A percentile compares a stretch with the other conserved stretches of the same genome.
phyloP scores from a whole-genome alignment of 2,888 invertebrate genomes.

The Trachelus troglodyta region DNA sequence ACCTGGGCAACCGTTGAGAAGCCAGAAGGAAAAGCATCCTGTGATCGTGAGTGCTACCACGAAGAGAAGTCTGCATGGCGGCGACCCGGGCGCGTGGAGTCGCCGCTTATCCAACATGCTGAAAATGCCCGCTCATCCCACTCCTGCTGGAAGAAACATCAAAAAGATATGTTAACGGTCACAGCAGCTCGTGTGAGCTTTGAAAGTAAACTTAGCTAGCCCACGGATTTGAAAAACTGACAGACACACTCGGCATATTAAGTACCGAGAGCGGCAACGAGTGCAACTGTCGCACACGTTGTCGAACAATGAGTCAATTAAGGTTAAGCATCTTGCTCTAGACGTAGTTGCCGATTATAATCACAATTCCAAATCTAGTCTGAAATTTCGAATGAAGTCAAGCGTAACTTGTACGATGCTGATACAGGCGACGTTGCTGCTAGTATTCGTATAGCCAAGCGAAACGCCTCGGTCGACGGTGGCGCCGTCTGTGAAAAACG shows the following conservation, averaged over 20 bases:
- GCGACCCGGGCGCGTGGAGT: slow-evolving; percentile 53
- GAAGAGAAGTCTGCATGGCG: slow-evolving; percentile 52
- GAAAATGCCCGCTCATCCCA: slow-evolving; percentile 26
- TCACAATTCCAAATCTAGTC: background rate
- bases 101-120: slow-evolving; percentile 60
- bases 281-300: background rate
- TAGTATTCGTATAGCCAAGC: no score
- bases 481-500: background rate
- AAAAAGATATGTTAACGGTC: background rate
- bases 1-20: slow-evolving; percentile 46
- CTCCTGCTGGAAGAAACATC: background rate
- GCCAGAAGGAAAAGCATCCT: slow-evolving; percentile 55
- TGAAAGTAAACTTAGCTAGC: background rate
- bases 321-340: background rate
- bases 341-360: background rate
- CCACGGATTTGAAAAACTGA: background rate
- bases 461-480: background rate
- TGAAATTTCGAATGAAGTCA: background rate
- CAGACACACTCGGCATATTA: background rate
- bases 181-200: background rate
- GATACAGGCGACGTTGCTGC: no score
- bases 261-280: background rate
- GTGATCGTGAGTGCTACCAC: slow-evolving; percentile 48
- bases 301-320: background rate
- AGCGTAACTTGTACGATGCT: background rate